Evolutionary conservation across 2,113 vertebrate species (phyloP).

Genomic region (Osmerus mordax): DNA sequence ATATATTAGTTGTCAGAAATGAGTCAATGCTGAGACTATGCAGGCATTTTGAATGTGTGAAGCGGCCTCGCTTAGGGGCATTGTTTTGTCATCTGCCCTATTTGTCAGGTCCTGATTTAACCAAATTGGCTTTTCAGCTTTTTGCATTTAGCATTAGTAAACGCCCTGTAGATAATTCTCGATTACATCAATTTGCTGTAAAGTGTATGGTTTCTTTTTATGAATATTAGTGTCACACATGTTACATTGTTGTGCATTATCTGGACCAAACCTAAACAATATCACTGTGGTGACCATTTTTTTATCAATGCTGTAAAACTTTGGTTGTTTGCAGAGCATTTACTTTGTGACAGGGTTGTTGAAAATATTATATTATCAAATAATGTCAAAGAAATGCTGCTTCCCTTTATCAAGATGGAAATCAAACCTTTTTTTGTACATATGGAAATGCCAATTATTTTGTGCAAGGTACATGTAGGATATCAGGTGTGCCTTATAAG

Average conservation of each 20-base stretch:
- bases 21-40: slow-evolving; percentile 66
- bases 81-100: slow-evolving; percentile 20
- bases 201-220: neutral
- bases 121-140: slow-evolving; percentile 58
- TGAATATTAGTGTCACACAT: slow-evolving; percentile 30
- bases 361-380: slow-evolving; percentile 50
- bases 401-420: slow-evolving; percentile 50
- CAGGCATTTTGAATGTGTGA: slow-evolving; percentile 72
- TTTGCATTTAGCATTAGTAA: slow-evolving; percentile 48
- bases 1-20: slow-evolving; percentile 30
- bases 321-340: slow-evolving; percentile 47
- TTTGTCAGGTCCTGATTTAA: slow-evolving; percentile 38
- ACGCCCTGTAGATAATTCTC: slow-evolving; percentile 40
- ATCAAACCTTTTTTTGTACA: slow-evolving; percentile 47
- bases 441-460: slow-evolving; percentile 54
- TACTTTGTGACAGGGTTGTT: slow-evolving; percentile 60
- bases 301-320: slow-evolving; percentile 48
- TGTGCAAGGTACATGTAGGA: slow-evolving; percentile 66
- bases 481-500: slow-evolving; percentile 71
- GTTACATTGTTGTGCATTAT: slow-evolving; percentile 19
- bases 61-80: slow-evolving; percentile 27
- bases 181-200: slow-evolving; percentile 45
- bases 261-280: neutral
- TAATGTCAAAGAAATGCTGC: slow-evolving; percentile 50
- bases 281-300: slow-evolving; percentile 31